Base-by-base conservation (phyloP, 2,797 vertebrate species). In the Buceros bicornis region DNA sequence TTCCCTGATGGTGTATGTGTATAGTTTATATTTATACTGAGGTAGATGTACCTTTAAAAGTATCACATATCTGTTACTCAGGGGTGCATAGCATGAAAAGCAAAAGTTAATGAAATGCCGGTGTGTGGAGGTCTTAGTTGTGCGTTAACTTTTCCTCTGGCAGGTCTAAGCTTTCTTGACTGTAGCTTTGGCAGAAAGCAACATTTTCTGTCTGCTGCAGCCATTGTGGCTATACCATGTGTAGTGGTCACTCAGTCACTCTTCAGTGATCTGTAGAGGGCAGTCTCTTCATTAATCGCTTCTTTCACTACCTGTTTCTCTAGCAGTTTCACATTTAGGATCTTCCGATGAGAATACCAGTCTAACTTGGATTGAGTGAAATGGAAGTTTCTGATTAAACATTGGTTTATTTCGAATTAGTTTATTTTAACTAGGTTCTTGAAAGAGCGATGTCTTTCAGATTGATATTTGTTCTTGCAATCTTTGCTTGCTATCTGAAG, bases 181-280 rank as follows among this genome's bases (percentile, higher is more conserved):
- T n/a, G 5, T 22, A 47, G 35, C 17, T 76, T 76, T 66, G 48
- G 16, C 31, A 87, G 66, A 58, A 89, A 82, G 26, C 8, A 69
- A 1, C 2, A 0, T 51, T 86, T 88, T 83, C 37, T 67, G 18
- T 56, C 31, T 73, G 17, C 58, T 87, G 65, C 25, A 62, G 53
- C 35, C 19, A 2, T 47, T 0, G 0, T 47, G 42, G 45, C 69
- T 90, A 0, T 58, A 26, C 57, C 0, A 0, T 26, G 26, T 62
- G 43, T 81, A 24, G 50, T 61, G 56, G 33, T 72, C 37, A 13
- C 37, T 43, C 54, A 1, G 6, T 71, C 70, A 21, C 54, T 82
- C 50, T 65, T 89, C 54, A n/a, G 14, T 79, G 62, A 28, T 87
- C 24, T 67, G 51, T 15, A 76, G 22, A 69, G 9, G 5, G 6